Evolutionary conservation across 2,113 vertebrate species (phyloP), one percentile per base, ranked within the genome.

Genomic region (Leptocoma aspasia): DNA sequence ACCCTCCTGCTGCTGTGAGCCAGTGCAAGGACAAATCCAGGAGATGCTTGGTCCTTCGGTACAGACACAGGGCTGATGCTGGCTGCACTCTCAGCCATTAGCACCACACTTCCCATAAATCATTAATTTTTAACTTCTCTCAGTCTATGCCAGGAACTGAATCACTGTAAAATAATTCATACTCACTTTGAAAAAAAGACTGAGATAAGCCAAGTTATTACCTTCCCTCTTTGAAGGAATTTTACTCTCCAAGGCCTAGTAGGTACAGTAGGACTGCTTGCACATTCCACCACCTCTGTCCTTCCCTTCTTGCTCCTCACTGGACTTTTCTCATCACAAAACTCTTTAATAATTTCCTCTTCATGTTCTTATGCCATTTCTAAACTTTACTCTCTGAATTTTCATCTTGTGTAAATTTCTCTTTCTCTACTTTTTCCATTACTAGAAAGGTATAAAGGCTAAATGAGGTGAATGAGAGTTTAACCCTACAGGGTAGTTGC

Each of bases 71-170:
- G 15, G 11, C 22, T 83, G 82, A 47, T 7, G 13, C 44, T 52
- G 75, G 79, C 85, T 86, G 35, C 27, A 10, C 35, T 61, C 42
- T 52, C n/a, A 73, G 17, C 60, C 28, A 45, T 54, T 56, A 73
- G 23, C 35, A 85, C 39, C 30, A 68, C 4, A 30, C 13, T 93
- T 93, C 79, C 64, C 54, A 31, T 66, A 81, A 83, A 78, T 33
- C 63, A 90, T 93, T 88, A 88, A 94, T 90, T 86, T 95, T 88
- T 94, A 86, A 81, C 65, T 94, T 70, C 52, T 59, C 35, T 90
- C 76, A 73, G n/a, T 27, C 45, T 85, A 4, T 92, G 82, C 68
- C 92, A 96, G 76, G 27, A 97, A 52, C 27, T 42, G 42, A 59
- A 81, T 47, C 28, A 30, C 41, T 50, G 12, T 86, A 83, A 90